A percentile compares a stretch with the other conserved stretches of the same genome.
Evolutionary conservation across 1,140 invertebrate genomes (phyloP).

Genomic region (Doryteuthis pealeii): DNA sequence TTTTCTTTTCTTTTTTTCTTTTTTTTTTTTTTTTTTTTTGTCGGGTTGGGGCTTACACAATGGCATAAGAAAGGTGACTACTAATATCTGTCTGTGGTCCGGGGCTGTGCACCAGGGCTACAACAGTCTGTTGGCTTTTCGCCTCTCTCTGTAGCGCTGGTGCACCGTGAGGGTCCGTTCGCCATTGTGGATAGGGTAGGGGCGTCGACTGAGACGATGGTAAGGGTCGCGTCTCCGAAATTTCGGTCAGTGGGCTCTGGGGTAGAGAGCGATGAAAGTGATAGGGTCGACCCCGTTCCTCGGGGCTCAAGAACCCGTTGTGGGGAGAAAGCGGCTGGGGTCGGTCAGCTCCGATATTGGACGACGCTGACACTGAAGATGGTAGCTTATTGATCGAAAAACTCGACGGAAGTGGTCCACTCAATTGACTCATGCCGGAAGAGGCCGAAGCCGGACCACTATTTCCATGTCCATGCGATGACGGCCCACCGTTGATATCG

Average conservation of each 20-base stretch:
- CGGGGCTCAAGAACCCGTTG: not conserved
- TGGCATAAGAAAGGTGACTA: not conserved
- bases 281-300: not conserved
- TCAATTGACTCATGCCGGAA: not conserved
- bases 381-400: not conserved
- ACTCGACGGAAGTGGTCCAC: not conserved
- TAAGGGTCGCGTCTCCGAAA: not conserved
- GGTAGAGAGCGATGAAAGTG: not conserved
- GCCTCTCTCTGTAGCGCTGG: not conserved
- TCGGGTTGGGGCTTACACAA: not conserved
- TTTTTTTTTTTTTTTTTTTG: too few relatives aligned
- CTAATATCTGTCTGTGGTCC: not conserved
- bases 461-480: not conserved
- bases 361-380: not conserved
- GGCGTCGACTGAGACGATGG: not conserved
- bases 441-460: not conserved
- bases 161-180: not conserved
- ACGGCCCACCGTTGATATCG: not conserved
- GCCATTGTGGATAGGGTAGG: not conserved
- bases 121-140: constrained; percentile 3
- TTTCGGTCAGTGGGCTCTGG: not conserved
- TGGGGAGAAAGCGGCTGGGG: not conserved
- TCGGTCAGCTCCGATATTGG: not conserved
- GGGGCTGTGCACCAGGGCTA: not conserved
- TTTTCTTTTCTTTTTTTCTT: too few relatives aligned